These are phyloP conservation scores for Dascillus cervinus DNA, from an alignment of 2,888 invertebrate genomes.

Conservation along the genomic window DNA sequence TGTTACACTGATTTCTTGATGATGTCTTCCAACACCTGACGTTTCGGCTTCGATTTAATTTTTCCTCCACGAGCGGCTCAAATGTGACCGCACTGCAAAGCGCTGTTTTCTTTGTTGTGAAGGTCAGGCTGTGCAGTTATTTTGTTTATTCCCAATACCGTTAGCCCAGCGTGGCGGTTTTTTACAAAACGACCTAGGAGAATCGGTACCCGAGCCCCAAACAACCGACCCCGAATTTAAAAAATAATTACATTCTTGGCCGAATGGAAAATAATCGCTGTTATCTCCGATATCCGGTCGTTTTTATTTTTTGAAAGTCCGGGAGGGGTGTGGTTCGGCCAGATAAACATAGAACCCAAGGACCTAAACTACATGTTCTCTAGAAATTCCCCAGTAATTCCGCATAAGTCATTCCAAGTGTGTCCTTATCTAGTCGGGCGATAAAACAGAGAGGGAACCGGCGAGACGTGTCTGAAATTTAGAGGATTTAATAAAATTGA, in stretches of 20 bases:
- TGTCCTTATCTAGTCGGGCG: constrained; percentile 17
- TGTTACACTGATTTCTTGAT: constrained; percentile 38
- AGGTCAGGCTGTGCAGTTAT: too few species aligned
- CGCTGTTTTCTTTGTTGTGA: too few species aligned
- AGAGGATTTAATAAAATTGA: constrained; percentile 14
- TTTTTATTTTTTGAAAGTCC: constrained; percentile 10
- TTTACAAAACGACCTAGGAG: too few species aligned
- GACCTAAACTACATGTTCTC: constrained; percentile 13
- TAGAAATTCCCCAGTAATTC: too few species aligned
- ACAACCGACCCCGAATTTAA: too few species aligned
- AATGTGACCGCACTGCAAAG: too few species aligned
- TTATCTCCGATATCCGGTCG: constrained; percentile 15
- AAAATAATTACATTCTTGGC: too few species aligned
- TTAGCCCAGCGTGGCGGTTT: too few species aligned
- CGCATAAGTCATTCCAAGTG: too few species aligned
- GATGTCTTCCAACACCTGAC: constrained; percentile 26
- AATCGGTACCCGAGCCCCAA: too few species aligned
- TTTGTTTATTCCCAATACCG: too few species aligned
- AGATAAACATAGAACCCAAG: constrained; percentile 16
- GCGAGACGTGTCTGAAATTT: constrained; percentile 13
- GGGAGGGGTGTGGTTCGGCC: constrained; percentile 18
- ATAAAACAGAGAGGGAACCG: constrained; percentile 17
- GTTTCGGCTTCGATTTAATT: background rate
- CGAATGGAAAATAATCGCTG: constrained; percentile 13
- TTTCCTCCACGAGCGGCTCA: too few species aligned